phyloP scores from a whole-genome alignment of 2,113 vertebrate species.

The Solea solea region DNA sequence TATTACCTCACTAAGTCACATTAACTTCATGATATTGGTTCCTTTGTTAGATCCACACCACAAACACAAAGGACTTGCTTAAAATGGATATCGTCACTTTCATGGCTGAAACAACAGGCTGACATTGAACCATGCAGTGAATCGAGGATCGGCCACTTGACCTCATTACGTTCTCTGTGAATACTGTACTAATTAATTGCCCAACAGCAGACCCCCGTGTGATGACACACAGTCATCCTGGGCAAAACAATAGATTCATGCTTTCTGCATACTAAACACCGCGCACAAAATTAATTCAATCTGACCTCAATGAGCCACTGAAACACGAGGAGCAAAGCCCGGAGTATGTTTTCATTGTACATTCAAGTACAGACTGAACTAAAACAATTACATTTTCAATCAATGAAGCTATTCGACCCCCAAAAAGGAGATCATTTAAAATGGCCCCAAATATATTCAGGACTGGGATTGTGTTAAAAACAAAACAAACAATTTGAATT shows the following conservation, averaged over 20 bases:
- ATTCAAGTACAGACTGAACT: too few relatives aligned
- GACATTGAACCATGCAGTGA: slow-evolving; percentile 23
- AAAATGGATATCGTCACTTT: slow-evolving; percentile 28
- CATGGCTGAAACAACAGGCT: slow-evolving; percentile 13
- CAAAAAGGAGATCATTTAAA: too few relatives aligned
- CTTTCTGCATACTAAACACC: slow-evolving; percentile 45
- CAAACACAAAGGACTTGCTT: slow-evolving; percentile 1
- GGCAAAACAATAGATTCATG: slow-evolving; percentile 40
- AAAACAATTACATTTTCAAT: too few relatives aligned
- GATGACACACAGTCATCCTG: slow-evolving; percentile 22
- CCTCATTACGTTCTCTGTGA: slow-evolving; percentile 25
- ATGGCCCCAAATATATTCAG: too few relatives aligned
- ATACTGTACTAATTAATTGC: slow-evolving; percentile 54
- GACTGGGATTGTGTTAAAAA: not conserved
- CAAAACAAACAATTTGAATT: not conserved
- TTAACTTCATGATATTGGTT: not conserved
- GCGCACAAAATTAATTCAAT: slow-evolving; percentile 58
- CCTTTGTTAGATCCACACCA: slow-evolving; percentile 17
- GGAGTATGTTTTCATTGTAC: too few relatives aligned
- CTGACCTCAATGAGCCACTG: slow-evolving; percentile 43
- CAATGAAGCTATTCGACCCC: too few relatives aligned
- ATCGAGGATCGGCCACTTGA: slow-evolving; percentile 23
- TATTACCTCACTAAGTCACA: too few relatives aligned
- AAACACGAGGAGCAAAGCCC: slow-evolving; percentile 40
- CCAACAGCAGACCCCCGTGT: slow-evolving; percentile 11